Base-by-base conservation (phyloP, 2,888 invertebrate species). In the Uloborus plumipes region DNA sequence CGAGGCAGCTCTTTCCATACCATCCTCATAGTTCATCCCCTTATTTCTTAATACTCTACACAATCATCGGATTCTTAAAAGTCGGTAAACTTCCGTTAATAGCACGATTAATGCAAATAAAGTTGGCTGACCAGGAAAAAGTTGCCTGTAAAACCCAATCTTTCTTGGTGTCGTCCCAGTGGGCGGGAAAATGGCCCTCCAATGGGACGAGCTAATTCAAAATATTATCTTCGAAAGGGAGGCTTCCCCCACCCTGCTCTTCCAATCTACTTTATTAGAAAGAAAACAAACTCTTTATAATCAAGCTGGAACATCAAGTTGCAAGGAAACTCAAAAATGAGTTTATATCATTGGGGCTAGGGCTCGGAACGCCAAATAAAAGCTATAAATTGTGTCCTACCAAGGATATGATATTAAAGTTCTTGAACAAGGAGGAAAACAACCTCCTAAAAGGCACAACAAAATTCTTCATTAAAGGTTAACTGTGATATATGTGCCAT, bases 21-120 rank as follows among this genome's bases (percentile, higher is more conserved):
- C 58, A 61, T 51, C 59, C 58, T 71, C 31, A 39, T 47, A 50
- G 62, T 31, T 18, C 58, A 26, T 26, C 71, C 61, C 50, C 55
- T 55, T 11, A 31, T 39, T 26, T 26, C 61, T 20, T 26, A 61
- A 26, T 61, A 61, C 20, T 26, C 61, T 61, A 47, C 49, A 20
- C 72, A 72, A 62, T 76, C 61, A 61, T 51, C 69, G 51, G 66
- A 72, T 61, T 50, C 66, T 73, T 59, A 47, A 67, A 73, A 72
- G 66, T 80, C 51, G 61, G 55, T 67, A 73, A 69, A 69, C 62
- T 73, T 80, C 70, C 39, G 49, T 31, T 74, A 80, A 74, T 69
- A 72, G 72, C 72, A 58, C 72, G 72, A 79, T 79, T 79, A 79
- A 79, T 79, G 79, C 72, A 79, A 79, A 79, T 72, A 73, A 80